Evolutionary conservation across 2,888 invertebrate species (phyloP).

Genomic region (Acleris sparsana): DNA sequence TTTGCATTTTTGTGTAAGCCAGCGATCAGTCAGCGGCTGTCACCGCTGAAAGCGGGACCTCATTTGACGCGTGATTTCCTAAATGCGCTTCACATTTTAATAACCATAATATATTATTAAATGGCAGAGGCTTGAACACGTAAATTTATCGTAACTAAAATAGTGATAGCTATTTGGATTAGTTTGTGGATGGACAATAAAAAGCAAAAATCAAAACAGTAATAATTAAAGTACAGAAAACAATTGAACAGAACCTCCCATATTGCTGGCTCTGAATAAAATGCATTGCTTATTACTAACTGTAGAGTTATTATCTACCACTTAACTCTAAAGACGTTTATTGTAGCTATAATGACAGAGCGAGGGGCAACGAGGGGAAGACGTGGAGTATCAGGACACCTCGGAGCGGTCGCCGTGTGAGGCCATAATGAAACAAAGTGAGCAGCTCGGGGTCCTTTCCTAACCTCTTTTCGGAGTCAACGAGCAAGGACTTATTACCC

Average conservation of each 20-base stretch:
- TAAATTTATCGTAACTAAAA: too few relatives aligned
- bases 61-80: constrained; percentile 62
- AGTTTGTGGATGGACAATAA: too few relatives aligned
- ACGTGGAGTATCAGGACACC: constrained; percentile 26
- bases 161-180: too few relatives aligned
- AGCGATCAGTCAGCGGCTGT: constrained; percentile 65
- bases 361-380: constrained; percentile 32
- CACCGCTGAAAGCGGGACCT: constrained; percentile 53
- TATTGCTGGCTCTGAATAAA: not conserved
- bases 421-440: constrained; percentile 36
- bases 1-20: constrained; percentile 69
- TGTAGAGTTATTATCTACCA: constrained; percentile 6
- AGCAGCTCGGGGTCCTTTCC: constrained; percentile 27
- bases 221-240: too few relatives aligned
- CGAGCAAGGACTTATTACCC: constrained; percentile 8
- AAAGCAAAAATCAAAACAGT: too few relatives aligned
- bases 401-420: constrained; percentile 28
- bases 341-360: constrained; percentile 25
- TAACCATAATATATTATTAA: not conserved
- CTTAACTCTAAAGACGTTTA: constrained; percentile 10
- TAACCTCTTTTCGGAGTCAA: constrained; percentile 24
- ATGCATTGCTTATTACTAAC: not conserved
- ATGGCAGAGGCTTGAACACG: too few relatives aligned
- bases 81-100: constrained; percentile 35
- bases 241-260: too few relatives aligned